Conservation (phyloP, 37 sponge, comb jelly and placozoan species). For the Dysidea cf. avara region DNA sequence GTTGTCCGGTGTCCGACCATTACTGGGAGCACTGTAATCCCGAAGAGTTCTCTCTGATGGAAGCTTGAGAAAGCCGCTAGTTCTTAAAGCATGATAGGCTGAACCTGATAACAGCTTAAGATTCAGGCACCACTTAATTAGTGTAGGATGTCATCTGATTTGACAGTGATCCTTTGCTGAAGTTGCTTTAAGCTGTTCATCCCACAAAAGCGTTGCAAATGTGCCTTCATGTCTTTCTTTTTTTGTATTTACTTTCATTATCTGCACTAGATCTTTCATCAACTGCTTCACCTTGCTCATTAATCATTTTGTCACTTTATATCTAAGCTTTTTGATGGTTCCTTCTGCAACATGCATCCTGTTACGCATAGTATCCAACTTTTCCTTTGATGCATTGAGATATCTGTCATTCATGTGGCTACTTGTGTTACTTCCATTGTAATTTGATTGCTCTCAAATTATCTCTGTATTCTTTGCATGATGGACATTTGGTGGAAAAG, state of each 20-base stretch:
- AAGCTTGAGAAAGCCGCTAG: conserved; percentile 27
- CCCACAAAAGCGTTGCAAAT: conserved; percentile 48
- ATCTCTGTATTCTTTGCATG: conserved; percentile 14
- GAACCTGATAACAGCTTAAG: conserved; percentile 32
- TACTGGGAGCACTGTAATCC: too few species aligned
- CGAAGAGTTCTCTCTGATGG: conserved; percentile 54
- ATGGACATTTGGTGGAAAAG: conserved; percentile 6
- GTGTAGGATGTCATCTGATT: conserved; percentile 36
- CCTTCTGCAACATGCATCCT: conserved; percentile 6
- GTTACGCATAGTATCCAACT: background rate
- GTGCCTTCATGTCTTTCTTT: conserved; percentile 22
- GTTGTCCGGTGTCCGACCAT: too few species aligned
- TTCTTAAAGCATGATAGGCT: conserved; percentile 44
- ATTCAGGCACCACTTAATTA: conserved; percentile 36
- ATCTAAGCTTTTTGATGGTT: conserved; percentile 8
- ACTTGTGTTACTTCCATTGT: background rate
- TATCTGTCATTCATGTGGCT: conserved; percentile 42
- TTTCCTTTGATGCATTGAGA: conserved; percentile 23
- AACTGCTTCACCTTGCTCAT: conserved; percentile 9
- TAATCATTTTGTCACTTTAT: background rate
- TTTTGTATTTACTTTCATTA: conserved; percentile 6
- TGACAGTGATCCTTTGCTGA: conserved; percentile 28
- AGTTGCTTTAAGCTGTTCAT: too few species aligned
- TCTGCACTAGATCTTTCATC: conserved; percentile 22
- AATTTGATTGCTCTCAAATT: conserved; percentile 13